Conservation (phyloP, 1,140 invertebrate species). For the Aporrectodea caliginosa region DNA sequence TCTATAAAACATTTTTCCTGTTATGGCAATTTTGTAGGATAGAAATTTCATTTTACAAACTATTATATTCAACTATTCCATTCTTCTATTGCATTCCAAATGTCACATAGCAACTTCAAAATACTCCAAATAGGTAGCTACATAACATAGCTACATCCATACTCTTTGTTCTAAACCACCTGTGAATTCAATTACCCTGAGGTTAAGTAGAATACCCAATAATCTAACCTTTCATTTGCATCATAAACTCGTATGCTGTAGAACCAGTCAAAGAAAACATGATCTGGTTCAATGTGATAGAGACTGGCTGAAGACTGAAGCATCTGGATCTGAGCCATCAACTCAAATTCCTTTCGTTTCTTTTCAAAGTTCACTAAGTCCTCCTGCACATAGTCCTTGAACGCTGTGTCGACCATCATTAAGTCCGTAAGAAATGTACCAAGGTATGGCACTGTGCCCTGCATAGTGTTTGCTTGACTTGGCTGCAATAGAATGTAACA, state of each 20-base stretch:
- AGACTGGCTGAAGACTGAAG: constrained; percentile 9
- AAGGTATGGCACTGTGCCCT: constrained; percentile 96
- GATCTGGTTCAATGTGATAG: constrained; percentile 59
- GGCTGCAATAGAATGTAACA: not conserved
- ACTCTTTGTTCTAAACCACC: too few relatives aligned
- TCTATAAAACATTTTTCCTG: too few relatives aligned
- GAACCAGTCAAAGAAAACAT: constrained; percentile 87
- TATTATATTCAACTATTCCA: too few relatives aligned
- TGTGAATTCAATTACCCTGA: too few relatives aligned
- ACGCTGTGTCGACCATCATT: constrained; percentile 97
- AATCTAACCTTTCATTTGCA: constrained; percentile 76
- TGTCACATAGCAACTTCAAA: too few relatives aligned
- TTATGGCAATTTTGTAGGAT: too few relatives aligned
- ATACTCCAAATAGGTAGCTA: too few relatives aligned
- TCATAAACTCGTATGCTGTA: constrained; percentile 81
- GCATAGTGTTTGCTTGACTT: constrained; percentile 49
- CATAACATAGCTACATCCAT: too few relatives aligned
- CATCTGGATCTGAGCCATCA: constrained; percentile 12
- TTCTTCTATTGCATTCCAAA: too few relatives aligned
- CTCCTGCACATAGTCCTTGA: constrained; percentile 67
- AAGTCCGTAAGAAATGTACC: constrained; percentile 97
- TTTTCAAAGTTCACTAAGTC: constrained; percentile 98
- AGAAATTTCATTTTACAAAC: too few relatives aligned
- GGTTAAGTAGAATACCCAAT: not conserved
- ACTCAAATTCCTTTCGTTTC: constrained; percentile 63